Percentiles rank a stretch among this genome's conserved stretches.
These are phyloP conservation scores for Bubo scandiacus DNA, from an alignment of 2,113 vertebrate species.

Conservation along the genomic window DNA sequence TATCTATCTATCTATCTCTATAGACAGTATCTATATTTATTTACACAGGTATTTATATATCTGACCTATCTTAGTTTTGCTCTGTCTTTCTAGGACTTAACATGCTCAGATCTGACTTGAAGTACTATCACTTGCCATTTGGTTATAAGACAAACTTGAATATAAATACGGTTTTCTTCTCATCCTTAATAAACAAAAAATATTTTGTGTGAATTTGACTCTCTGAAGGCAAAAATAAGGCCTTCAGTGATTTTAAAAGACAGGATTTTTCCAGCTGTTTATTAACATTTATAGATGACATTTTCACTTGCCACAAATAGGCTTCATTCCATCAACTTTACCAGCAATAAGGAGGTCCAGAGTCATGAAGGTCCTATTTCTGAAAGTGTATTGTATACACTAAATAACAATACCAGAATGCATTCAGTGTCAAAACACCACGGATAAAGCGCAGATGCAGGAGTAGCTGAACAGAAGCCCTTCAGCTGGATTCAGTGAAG, in stretches of 20 bases:
- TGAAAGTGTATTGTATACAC: background rate
- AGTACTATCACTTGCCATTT: background rate
- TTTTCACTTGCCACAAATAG: background rate
- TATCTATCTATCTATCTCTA: background rate
- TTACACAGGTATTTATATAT: background rate
- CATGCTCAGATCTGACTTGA: background rate
- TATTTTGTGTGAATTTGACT: background rate
- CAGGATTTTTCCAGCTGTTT: background rate
- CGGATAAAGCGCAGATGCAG: rapidly evolving
- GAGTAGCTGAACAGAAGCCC: background rate
- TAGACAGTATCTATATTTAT: background rate
- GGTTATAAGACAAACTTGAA: background rate
- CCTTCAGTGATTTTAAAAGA: background rate
- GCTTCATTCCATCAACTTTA: background rate
- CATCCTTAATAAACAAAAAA: background rate
- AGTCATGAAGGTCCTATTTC: background rate
- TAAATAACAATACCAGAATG: background rate
- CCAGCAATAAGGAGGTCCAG: background rate
- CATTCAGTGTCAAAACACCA: background rate
- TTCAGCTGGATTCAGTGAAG: background rate
- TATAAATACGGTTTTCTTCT: background rate
- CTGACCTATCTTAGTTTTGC: background rate
- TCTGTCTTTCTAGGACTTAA: background rate
- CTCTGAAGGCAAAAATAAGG: background rate
- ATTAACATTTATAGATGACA: background rate